Evolutionary conservation across 23 tunicate species (phyloP).

Genomic region (Halocynthia aurantium): DNA sequence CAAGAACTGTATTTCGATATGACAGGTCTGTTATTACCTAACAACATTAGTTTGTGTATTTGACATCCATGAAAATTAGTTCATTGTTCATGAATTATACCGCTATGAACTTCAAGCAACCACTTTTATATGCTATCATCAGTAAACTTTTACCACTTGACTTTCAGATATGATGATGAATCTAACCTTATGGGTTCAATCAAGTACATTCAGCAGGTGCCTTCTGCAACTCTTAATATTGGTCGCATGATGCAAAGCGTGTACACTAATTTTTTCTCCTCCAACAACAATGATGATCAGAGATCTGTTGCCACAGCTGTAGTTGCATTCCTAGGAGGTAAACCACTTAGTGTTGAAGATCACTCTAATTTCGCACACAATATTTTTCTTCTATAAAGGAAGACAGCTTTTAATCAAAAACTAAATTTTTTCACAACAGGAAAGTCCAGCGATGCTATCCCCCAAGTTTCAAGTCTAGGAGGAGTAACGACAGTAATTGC

Average conservation of each 20-base stretch:
- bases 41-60: neutral
- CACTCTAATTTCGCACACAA: neutral
- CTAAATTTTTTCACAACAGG: too few relatives aligned
- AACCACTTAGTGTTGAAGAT: neutral
- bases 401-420: too few relatives aligned
- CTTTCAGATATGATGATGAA: neutral
- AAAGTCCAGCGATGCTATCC: too few relatives aligned
- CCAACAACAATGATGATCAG: slow-evolving; percentile 7
- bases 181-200: neutral
- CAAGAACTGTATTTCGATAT: neutral
- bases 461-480: neutral
- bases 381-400: neutral
- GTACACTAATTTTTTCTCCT: neutral
- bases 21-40: too few relatives aligned
- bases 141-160: neutral
- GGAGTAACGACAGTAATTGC: neutral
- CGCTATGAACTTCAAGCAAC: too few relatives aligned
- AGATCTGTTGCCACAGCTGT: neutral
- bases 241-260: neutral
- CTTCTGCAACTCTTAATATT: neutral
- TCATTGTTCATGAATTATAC: too few relatives aligned
- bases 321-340: slow-evolving; percentile 1
- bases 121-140: too few relatives aligned
- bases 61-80: neutral
- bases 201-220: neutral